Base-by-base conservation (phyloP, 2,113 vertebrate genomes). In the Aphelocoma coerulescens region DNA sequence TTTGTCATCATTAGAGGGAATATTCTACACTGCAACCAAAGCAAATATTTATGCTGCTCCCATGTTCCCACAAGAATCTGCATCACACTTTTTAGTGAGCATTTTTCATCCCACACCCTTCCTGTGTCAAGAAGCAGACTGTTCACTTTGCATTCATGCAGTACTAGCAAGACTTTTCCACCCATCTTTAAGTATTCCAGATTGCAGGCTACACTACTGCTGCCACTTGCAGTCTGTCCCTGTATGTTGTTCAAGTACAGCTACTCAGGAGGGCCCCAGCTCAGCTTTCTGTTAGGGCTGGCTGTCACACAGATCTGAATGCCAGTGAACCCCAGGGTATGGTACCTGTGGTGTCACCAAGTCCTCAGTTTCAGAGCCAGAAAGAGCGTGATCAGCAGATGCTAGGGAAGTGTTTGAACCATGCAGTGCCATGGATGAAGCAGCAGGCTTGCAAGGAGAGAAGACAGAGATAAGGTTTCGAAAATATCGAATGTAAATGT, bases 281-380 rank as follows among this genome's bases (percentile, higher is more conserved):
- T 41, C 20, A 89, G 22, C 32, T 78, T 81, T 63, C 39, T 78
- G 17, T 27, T 44, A 35, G 19, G 32, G 33, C 23, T 58, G 19
- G 27, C 23, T 67, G 39, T 32, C 6, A 13, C 81, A 51, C 12
- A 76, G 20, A 24, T 26, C n/a, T 35, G 7, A 83, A 57, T 28
- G 13, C 30, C 75, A 63, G 8, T 8, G 35, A 88, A 27, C 8
- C 13, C 39, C 13, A 7, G 33, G 3, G 5, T 55, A 3, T 48
- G 15, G 88, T 97, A 98, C 98, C 97, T 97, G 95, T 48, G 91
- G 96, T 49, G 97, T 77, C 69, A 97, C 95, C 82, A 98, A 93
- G 26, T 97, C 95, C 13, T 98, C 98, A 28, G 98, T 69, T 95
- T 98, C 98, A 74, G 97, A 97, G 77, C 89, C 95, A 14, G 97